Evolutionary conservation across 2,797 vertebrate genomes (phyloP), one percentile per base, ranked within the genome.

Genomic region (Choloepus didactylus): DNA sequence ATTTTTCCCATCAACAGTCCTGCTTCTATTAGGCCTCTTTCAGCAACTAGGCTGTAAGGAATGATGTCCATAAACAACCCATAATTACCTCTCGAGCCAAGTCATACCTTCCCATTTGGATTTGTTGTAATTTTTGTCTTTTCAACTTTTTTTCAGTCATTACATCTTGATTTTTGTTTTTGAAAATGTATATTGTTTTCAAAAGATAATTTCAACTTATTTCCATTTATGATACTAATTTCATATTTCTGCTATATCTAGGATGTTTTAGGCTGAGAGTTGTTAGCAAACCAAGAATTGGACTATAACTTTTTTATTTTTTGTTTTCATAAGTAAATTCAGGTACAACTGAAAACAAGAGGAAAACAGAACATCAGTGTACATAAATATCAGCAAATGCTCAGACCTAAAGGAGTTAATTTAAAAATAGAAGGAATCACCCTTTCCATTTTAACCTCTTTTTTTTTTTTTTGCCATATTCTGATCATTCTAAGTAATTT

Each of bases 171-270:
- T 80, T 49, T 23, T 38, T 29, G 29, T 66, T 92, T 56, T 75
- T 60, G 31, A 94, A 27, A 62, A 80, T n/a, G 46, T 76, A 79
- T 12, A 0, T 27, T 56, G 19, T 76, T 86, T 96, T 82, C 16
- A 35, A 94, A 85, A 88, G 56, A 82, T 54, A 12, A 44, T 86
- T 80, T 93, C 56, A 9, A 84, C 10, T 69, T 41, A 69, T 41
- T 76, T 76, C 46, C 29, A 38, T 84, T 46, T 46, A 41, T 7
- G 46, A 23, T 46, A 51, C 9, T 81, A 44, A 76, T 44, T 44
- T 46, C 59, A 89, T 66, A 60, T 46, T 54, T 54, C n/a, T 44
- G 27, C 21, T 51, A 87, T 16, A 51, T 88, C 21, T 44, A 66
- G 67, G 21, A 76, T 54, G 23, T 86, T 92, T 51, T 73, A 62